Evolutionary conservation across 2,113 vertebrate genomes (phyloP).

Genomic region (Eurypyga helias): DNA sequence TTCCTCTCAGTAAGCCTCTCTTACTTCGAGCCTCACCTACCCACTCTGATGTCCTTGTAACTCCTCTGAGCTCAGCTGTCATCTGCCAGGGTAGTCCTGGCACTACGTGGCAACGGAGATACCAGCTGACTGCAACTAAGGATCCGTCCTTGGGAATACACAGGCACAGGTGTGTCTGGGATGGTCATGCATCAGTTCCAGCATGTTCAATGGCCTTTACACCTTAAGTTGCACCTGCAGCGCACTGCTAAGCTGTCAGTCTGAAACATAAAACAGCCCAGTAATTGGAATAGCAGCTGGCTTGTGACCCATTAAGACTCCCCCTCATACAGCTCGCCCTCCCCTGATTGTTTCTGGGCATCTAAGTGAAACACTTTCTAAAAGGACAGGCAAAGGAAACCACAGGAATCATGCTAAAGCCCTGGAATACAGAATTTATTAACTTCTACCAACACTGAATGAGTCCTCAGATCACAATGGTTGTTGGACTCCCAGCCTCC

Average conservation of each 20-base stretch:
- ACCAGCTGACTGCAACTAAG: background rate
- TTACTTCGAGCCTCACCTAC: background rate
- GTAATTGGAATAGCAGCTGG: slow-evolving; percentile 44
- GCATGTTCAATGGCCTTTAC: background rate
- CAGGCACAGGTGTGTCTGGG: background rate
- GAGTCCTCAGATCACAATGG: slow-evolving; percentile 15
- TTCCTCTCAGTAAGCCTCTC: background rate
- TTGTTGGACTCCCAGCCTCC: background rate
- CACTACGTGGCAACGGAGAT: background rate
- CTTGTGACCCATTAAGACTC: slow-evolving; percentile 14
- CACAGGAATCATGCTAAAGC: background rate
- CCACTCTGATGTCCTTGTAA: background rate
- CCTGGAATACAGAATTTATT: background rate
- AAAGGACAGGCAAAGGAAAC: slow-evolving; percentile 1
- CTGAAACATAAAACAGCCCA: background rate
- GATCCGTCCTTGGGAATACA: background rate
- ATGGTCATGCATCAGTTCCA: background rate
- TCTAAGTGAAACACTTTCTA: slow-evolving; percentile 53
- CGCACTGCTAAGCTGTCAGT: background rate
- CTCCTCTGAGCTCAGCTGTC: background rate
- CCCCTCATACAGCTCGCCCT: background rate
- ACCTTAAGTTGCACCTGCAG: slow-evolving; percentile 3
- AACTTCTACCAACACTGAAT: background rate
- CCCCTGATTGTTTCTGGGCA: background rate
- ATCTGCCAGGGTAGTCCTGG: background rate